Percentiles rank a stretch among this genome's conserved stretches.
phyloP scores from a whole-genome alignment of 2,113 vertebrate genomes.

The Toxostoma redivivum region DNA sequence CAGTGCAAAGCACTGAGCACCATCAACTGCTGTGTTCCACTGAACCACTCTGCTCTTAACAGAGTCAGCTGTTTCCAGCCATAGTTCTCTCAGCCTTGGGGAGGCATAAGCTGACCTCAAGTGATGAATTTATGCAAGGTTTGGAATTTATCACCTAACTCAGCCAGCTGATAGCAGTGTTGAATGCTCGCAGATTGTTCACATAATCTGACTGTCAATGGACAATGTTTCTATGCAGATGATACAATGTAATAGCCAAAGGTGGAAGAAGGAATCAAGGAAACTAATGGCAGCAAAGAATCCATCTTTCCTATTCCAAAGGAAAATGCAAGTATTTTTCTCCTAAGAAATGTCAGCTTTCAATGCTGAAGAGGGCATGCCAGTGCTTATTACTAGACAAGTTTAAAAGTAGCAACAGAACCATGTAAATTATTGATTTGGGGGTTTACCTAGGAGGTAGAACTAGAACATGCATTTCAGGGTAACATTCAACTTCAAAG shows the following conservation, averaged over 20 bases:
- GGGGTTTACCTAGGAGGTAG: background rate
- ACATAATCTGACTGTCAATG: background rate
- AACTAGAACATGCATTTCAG: background rate
- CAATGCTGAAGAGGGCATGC: background rate
- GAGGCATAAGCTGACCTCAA: background rate
- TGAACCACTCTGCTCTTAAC: too few relatives aligned
- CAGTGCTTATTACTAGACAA: background rate
- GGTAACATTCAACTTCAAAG: background rate
- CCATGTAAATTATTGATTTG: background rate
- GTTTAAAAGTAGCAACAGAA: background rate
- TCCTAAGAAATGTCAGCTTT: background rate
- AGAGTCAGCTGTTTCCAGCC: background rate
- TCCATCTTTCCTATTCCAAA: background rate
- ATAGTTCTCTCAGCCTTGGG: background rate
- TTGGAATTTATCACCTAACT: background rate
- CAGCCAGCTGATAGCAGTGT: background rate
- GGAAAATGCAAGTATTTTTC: background rate
- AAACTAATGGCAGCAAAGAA: background rate
- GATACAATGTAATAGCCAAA: background rate
- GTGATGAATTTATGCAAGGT: fast-evolving
- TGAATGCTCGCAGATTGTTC: background rate
- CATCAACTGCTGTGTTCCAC: fast-evolving
- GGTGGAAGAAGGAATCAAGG: background rate
- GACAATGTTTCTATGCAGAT: background rate
- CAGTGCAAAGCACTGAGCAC: fast-evolving